These are phyloP conservation scores for Oncorhynchus mykiss DNA, from an alignment of 2,113 vertebrate species.

Conservation along the genomic window DNA sequence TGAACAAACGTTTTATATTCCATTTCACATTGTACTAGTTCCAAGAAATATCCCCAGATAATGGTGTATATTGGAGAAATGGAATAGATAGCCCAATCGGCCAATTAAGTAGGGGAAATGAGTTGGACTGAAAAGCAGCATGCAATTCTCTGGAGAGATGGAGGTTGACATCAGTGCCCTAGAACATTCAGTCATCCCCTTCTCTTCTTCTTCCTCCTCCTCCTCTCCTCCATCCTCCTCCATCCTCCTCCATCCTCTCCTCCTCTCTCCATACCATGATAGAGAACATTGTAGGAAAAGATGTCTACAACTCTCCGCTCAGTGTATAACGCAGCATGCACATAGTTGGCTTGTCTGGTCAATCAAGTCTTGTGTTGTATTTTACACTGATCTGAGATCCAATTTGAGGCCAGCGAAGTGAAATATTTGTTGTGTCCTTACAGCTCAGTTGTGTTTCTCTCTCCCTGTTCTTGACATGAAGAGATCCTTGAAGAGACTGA, in stretches of 20 bases:
- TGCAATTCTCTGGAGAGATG: not conserved
- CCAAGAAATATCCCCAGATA: too few relatives aligned
- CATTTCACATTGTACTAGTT: too few relatives aligned
- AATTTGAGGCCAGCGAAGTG: not conserved
- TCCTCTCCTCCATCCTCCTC: slow-evolving; percentile 25
- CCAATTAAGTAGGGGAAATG: not conserved
- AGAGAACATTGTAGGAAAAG: not conserved
- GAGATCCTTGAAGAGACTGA: slow-evolving; percentile 50
- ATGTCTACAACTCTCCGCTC: slow-evolving; percentile 25
- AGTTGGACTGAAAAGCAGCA: not conserved
- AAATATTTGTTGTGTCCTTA: slow-evolving; percentile 39
- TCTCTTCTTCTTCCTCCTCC: not conserved
- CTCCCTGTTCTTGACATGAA: slow-evolving; percentile 33
- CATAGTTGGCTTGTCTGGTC: slow-evolving; percentile 3
- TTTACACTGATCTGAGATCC: slow-evolving; percentile 60
- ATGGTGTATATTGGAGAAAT: too few relatives aligned
- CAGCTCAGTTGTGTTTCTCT: slow-evolving; percentile 55
- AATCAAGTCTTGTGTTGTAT: slow-evolving; percentile 36
- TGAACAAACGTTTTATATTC: too few relatives aligned
- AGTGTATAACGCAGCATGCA: not conserved
- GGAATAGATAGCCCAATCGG: not conserved
- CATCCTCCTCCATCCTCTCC: not conserved
- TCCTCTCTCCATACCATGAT: too few relatives aligned
- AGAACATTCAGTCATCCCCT: not conserved
- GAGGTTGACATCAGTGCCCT: not conserved